These are phyloP conservation scores for Elanus axillaris DNA, from an alignment of 2,113 vertebrate species.

Conservation along the genomic window DNA sequence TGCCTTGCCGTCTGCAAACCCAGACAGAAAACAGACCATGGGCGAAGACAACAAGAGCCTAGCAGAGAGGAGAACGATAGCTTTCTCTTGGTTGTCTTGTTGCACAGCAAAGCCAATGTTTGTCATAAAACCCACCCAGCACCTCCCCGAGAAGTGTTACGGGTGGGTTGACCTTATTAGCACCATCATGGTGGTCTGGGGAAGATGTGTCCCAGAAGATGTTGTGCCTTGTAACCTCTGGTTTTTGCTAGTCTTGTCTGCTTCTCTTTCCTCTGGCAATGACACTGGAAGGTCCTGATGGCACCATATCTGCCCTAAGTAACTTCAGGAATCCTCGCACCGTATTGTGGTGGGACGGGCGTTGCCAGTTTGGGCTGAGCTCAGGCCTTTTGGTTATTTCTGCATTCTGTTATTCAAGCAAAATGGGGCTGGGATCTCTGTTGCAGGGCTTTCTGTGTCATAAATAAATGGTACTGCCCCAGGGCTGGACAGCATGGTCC, in stretches of 20 bases:
- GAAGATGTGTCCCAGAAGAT: not conserved
- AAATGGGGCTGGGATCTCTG: not conserved
- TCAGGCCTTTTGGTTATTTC: not conserved
- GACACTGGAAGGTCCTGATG: not conserved
- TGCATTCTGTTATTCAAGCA: not conserved
- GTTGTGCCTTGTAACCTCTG: not conserved
- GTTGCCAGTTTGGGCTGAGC: not conserved
- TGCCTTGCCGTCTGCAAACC: not conserved
- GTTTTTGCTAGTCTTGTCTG: fast-evolving
- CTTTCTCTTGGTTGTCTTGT: not conserved
- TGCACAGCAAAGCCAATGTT: not conserved
- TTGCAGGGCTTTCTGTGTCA: not conserved
- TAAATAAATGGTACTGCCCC: not conserved
- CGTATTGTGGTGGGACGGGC: fast-evolving
- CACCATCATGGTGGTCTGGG: not conserved
- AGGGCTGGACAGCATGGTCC: not conserved
- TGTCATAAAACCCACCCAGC: not conserved
- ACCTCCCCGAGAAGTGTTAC: fast-evolving
- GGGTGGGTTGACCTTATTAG: not conserved
- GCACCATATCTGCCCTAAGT: no score
- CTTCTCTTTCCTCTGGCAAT: not conserved
- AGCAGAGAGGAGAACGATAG: fast-evolving
- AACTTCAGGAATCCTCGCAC: not conserved
- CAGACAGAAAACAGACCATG: not conserved
- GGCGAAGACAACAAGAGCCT: not conserved